Conservation (phyloP, 2,888 invertebrate genomes). For the Agriopis leucophaearia region DNA sequence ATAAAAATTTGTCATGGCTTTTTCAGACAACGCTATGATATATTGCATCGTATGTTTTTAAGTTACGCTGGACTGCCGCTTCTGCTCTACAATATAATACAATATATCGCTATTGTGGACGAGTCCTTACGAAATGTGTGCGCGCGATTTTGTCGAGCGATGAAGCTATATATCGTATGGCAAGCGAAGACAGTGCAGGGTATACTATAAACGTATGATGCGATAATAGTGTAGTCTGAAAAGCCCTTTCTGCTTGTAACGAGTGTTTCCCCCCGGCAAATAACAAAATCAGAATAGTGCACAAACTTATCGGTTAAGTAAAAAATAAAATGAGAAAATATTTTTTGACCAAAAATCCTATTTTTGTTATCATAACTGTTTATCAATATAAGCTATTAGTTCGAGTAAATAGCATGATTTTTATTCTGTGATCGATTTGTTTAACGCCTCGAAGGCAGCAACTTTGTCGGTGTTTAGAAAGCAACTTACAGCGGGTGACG, state of each 20-base stretch:
- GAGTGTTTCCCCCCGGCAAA: slow-evolving; percentile 43
- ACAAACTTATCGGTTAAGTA: slow-evolving; percentile 71
- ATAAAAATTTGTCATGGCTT: slow-evolving; percentile 48
- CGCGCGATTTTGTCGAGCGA: neutral
- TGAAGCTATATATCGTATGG: neutral
- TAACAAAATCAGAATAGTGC: slow-evolving; percentile 52
- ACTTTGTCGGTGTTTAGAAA: slow-evolving; percentile 53
- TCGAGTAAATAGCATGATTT: slow-evolving; percentile 68
- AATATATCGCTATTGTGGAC: no score
- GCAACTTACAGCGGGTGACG: slow-evolving; percentile 26
- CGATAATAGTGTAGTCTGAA: neutral
- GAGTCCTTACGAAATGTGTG: no score
- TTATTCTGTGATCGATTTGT: slow-evolving; percentile 77
- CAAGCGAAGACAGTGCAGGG: neutral
- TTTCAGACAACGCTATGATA: neutral
- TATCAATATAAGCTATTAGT: slow-evolving; percentile 70
- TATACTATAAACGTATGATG: neutral
- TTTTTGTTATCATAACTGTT: slow-evolving; percentile 81
- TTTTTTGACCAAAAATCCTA: slow-evolving; percentile 78
- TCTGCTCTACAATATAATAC: no score
- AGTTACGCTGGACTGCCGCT: no score
- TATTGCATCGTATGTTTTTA: neutral
- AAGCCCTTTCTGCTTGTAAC: slow-evolving; percentile 42
- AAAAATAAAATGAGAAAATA: slow-evolving; percentile 68
- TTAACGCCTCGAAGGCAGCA: slow-evolving; percentile 70